A percentile compares a stretch with the other conserved stretches of the same genome.
These are phyloP conservation scores for Picus viridis DNA, from an alignment of 2,797 vertebrate species.

Conservation along the genomic window DNA sequence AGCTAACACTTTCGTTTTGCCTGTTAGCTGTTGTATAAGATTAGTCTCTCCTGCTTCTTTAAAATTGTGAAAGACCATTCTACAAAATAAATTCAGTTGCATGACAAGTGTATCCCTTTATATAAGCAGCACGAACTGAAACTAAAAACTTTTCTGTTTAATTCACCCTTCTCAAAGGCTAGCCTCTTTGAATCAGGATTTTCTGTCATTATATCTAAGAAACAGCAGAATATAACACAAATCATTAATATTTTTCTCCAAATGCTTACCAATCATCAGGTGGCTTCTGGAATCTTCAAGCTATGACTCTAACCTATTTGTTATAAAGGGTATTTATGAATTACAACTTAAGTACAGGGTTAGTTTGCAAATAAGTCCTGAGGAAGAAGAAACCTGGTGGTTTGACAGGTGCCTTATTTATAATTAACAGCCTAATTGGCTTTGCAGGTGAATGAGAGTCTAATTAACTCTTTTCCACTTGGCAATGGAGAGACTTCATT, in stretches of 20 bases:
- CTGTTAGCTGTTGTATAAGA: background rate
- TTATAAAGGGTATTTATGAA: background rate
- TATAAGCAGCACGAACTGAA: background rate
- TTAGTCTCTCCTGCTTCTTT: background rate
- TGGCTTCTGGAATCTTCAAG: background rate
- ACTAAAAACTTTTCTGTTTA: background rate
- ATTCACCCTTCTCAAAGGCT: background rate
- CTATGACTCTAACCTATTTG: background rate
- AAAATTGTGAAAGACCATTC: background rate
- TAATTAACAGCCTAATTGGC: background rate
- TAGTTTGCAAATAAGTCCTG: accelerated
- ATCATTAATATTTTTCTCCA: background rate
- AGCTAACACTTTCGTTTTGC: background rate
- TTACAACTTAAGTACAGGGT: background rate
- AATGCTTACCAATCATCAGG: background rate
- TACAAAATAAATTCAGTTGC: background rate
- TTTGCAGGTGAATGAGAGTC: background rate
- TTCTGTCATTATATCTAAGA: background rate
- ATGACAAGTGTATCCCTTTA: background rate
- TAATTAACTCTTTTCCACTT: background rate
- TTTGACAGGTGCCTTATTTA: background rate
- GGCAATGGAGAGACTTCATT: background rate
- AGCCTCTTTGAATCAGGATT: background rate
- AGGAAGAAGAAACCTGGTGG: accelerated
- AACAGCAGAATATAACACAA: background rate